Conservation (phyloP, 2,113 vertebrate species). For the Gymnorhina tibicen region DNA sequence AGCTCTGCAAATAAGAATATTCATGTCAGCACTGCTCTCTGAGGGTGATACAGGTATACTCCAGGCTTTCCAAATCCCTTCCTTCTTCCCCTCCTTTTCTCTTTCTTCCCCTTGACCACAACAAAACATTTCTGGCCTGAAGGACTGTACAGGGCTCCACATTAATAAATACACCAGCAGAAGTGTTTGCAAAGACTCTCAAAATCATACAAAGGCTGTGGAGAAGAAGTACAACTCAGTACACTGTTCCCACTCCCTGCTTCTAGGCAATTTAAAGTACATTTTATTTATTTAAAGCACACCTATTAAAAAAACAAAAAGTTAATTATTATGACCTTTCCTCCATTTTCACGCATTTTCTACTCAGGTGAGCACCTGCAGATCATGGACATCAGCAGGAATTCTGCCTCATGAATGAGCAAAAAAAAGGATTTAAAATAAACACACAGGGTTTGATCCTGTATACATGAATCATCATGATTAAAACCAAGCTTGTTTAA, state of each 20-base stretch:
- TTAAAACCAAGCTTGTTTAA: conserved; percentile 29
- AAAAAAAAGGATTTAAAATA: conserved; percentile 4
- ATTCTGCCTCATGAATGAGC: not conserved
- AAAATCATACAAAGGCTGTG: conserved; percentile 39
- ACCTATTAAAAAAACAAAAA: not conserved
- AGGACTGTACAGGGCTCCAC: not conserved
- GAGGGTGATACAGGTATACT: not conserved
- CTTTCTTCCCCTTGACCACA: not conserved
- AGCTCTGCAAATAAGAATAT: not conserved
- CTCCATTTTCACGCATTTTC: not conserved
- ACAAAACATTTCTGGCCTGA: conserved; percentile 50
- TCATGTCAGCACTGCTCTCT: not conserved
- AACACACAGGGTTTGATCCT: not conserved
- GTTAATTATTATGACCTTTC: not conserved
- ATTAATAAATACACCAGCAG: conserved; percentile 42
- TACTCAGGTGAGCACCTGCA: conserved; percentile 1
- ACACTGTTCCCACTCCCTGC: conserved; percentile 13
- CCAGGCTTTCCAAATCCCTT: not conserved
- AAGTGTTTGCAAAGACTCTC: conserved; percentile 59
- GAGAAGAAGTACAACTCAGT: conserved; percentile 49
- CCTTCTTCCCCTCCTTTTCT: not conserved
- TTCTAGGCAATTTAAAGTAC: not conserved
- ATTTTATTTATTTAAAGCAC: not conserved
- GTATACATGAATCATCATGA: not conserved
- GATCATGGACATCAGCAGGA: not conserved